Conservation (phyloP, 2,888 invertebrate genomes). For the Plebejus melissa region DNA sequence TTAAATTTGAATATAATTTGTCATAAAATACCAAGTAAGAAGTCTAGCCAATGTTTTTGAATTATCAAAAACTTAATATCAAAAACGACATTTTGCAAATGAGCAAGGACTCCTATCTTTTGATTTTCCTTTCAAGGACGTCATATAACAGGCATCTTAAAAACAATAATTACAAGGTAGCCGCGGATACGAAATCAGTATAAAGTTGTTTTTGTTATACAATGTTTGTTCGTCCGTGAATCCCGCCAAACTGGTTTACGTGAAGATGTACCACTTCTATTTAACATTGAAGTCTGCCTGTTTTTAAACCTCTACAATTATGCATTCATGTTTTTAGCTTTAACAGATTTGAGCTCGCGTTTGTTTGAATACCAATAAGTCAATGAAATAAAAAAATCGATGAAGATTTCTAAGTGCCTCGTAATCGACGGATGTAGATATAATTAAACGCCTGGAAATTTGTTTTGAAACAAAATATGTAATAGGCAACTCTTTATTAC, state of each 20-base stretch:
- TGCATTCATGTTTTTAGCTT: background rate
- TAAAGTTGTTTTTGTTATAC: conserved; percentile 33
- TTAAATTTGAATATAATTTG: too few species aligned
- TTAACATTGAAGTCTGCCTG: conserved; percentile 28
- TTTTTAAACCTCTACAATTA: conserved; percentile 16
- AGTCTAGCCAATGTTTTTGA: background rate
- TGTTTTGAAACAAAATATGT: too few species aligned
- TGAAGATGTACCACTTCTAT: conserved; percentile 48
- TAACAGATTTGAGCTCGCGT: background rate
- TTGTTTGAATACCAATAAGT: background rate
- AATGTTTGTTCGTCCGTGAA: conserved; percentile 39
- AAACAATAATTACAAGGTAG: background rate
- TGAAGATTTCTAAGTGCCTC: too few species aligned
- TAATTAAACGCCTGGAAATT: too few species aligned
- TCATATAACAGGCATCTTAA: conserved; percentile 23
- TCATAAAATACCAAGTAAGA: too few species aligned
- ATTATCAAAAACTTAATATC: background rate
- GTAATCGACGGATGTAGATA: too few species aligned
- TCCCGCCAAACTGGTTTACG: conserved; percentile 53
- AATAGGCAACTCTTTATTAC: too few species aligned
- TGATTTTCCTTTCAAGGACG: background rate
- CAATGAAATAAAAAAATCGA: too few species aligned
- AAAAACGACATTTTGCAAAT: background rate
- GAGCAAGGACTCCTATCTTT: background rate
- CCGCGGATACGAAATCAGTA: conserved; percentile 28